phyloP scores from a whole-genome alignment of 2,888 invertebrate genomes.

The Caenorhabditis sinica region DNA sequence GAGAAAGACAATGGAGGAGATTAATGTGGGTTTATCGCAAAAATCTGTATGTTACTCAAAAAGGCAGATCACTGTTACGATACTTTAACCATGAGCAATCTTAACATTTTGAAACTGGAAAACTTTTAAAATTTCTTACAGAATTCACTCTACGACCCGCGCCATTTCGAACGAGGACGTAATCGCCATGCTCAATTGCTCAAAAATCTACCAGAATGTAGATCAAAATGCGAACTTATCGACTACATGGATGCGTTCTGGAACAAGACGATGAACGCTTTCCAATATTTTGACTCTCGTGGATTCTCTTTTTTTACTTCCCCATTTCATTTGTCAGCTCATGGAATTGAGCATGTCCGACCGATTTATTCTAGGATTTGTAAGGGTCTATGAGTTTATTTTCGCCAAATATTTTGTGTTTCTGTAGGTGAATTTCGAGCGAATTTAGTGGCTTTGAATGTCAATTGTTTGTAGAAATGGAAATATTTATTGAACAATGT shows the following conservation, averaged over 20 bases:
- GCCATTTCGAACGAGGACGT: constrained; percentile 9
- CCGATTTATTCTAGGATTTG: constrained; percentile 13
- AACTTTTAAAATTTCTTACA: neutral
- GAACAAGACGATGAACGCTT: constrained; percentile 30
- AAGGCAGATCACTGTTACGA: neutral
- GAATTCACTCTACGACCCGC: constrained; percentile 18
- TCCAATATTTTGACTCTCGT: constrained; percentile 17
- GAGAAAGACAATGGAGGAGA: constrained; percentile 26
- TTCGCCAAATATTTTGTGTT: too few species aligned
- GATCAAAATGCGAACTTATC: constrained; percentile 22
- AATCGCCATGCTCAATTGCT: constrained; percentile 14
- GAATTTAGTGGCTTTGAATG: too few species aligned
- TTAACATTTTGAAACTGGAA: neutral
- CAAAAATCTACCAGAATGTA: constrained; percentile 1
- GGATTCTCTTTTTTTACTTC: constrained; percentile 22
- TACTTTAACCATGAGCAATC: neutral
- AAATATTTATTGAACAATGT: too few species aligned
- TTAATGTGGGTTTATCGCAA: constrained; percentile 15
- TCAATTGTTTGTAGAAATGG: too few species aligned
- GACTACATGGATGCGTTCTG: constrained; percentile 22
- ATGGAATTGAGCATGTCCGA: constrained; percentile 32
- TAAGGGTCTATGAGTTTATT: neutral
- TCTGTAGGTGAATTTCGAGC: too few species aligned
- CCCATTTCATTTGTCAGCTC: constrained; percentile 3
- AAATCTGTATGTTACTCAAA: neutral